These are phyloP conservation scores for Glandiceps talaboti DNA, from an alignment of 53 echinoderm and acorn worm species.

Conservation along the genomic window DNA sequence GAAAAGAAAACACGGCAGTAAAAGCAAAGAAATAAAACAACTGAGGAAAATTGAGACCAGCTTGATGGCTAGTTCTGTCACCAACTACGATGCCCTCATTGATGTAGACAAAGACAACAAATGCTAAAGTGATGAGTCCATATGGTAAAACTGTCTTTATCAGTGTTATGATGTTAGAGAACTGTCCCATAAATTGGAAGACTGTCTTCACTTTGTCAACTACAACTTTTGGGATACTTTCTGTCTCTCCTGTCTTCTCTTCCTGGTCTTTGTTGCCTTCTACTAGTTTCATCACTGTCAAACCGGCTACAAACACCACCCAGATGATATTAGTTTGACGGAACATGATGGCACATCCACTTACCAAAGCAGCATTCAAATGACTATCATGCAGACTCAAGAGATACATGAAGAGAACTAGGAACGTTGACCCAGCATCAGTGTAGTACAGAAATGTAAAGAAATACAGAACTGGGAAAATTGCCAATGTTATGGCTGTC, in stretches of 20 bases:
- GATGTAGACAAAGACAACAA: slow-evolving; percentile 48
- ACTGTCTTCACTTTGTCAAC: background rate
- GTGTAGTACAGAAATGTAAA: slow-evolving; percentile 97
- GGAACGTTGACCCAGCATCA: slow-evolving; percentile 84
- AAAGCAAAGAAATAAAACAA: slow-evolving; percentile 73
- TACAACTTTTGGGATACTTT: too few relatives aligned
- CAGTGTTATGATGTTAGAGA: slow-evolving; percentile 46
- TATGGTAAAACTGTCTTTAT: slow-evolving; percentile 49
- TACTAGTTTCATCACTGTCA: slow-evolving; percentile 23
- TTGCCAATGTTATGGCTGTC: slow-evolving; percentile 56
- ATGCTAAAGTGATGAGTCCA: slow-evolving; percentile 28
- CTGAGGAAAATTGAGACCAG: slow-evolving; percentile 72
- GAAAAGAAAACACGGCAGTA: slow-evolving; percentile 50
- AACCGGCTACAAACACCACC: slow-evolving; percentile 84
- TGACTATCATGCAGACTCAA: slow-evolving; percentile 71
- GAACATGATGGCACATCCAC: slow-evolving; percentile 64
- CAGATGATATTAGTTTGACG: slow-evolving; percentile 96
- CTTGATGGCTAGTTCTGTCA: slow-evolving; percentile 61
- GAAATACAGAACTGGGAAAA: slow-evolving; percentile 78
- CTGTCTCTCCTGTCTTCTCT: background rate
- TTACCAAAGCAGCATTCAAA: slow-evolving; percentile 53
- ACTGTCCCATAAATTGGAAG: slow-evolving; percentile 26
- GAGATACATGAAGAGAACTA: slow-evolving; percentile 77
- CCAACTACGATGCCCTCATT: slow-evolving; percentile 89
- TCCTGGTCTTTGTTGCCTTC: slow-evolving; percentile 7